Evolutionary conservation across 2,797 vertebrate species (phyloP), one percentile per base, ranked within the genome.

Genomic region (Cichlasoma orientale): DNA sequence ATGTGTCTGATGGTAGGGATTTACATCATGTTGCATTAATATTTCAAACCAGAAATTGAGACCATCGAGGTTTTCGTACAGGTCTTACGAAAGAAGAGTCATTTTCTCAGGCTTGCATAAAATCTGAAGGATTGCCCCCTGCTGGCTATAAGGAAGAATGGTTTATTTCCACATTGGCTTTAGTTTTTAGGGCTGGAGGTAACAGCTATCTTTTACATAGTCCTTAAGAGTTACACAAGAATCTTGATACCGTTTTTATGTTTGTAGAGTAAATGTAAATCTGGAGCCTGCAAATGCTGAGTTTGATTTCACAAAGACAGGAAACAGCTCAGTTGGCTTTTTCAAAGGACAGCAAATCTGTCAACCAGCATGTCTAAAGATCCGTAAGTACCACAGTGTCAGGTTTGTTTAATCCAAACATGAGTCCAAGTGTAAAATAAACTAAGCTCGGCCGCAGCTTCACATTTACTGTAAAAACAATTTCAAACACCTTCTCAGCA

Each of bases 201-300:
- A 50, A 12, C 0, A 13, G n/a, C 16, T 47, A 16, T 47, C 23
- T 66, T 27, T 66, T 47, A 47, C 61, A 0, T 0, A 10, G 41
- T 66, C 23, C 16, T 25, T 47, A 41, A 47, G 44, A 23, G 16
- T 47, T 47, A 27, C 7, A 33, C 27, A 27, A 18, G 0, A 66
- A 27, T 44, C 14, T 44, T 66, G 38, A 18, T 47, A 27, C 25
- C 9, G 19, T 47, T 19, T 29, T 66, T 3, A 50, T 29, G 25
- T 29, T n/a, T 68, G 25, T 29, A 44, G 5, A 53, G 52, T 19
- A 10, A 21, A 68, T 50, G 18, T 0, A 2, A 50, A 68, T 27
- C 25, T 68, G 0, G 41, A 68, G 18, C 6, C 23, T 44, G 16
- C 44, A 47, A 47, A 47, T 47, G 44, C 4, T 44, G 16, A 14